These are phyloP conservation scores for Eumerus sabulonum DNA, from an alignment of 2,888 invertebrate species.

Conservation along the genomic window DNA sequence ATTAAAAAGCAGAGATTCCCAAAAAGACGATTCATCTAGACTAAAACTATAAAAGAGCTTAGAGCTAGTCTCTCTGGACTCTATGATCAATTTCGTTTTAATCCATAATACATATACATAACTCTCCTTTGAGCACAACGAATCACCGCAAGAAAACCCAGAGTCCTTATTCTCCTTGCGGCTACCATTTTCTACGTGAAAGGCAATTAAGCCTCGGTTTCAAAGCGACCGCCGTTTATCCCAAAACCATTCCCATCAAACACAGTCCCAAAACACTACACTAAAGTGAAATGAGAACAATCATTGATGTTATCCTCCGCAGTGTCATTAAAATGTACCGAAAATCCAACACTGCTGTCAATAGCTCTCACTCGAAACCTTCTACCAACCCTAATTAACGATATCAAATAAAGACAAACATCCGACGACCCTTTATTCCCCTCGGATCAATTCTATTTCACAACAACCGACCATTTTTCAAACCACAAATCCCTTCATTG, in stretches of 20 bases:
- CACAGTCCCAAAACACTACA: background rate
- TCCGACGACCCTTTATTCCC: background rate
- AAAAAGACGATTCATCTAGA: too few species aligned
- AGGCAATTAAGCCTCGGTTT: too few species aligned
- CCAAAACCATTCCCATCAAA: conserved; percentile 18
- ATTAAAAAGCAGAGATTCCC: too few species aligned
- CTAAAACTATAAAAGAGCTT: too few species aligned
- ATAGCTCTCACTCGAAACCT: conserved; percentile 16
- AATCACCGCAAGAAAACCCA: too few species aligned
- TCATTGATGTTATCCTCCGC: conserved; percentile 32
- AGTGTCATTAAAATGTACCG: conserved; percentile 24
- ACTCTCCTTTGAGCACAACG: too few species aligned
- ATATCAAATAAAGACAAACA: conserved; percentile 26
- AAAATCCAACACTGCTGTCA: conserved; percentile 21
- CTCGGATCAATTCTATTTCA: conserved; percentile 33
- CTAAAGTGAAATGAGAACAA: conserved; percentile 4
- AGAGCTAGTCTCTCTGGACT: too few species aligned
- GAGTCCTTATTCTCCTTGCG: too few species aligned
- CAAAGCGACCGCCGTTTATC: conserved; percentile 4
- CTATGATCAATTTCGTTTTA: too few species aligned
- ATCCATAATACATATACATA: too few species aligned
- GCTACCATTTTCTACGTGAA: too few species aligned
- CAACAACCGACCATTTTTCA: conserved; percentile 39
- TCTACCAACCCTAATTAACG: conserved; percentile 42
- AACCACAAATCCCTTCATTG: conserved; percentile 47